Evolutionary conservation across 2,888 invertebrate genomes (phyloP), one percentile per base, ranked within the genome.

Genomic region (Athrips mouffetella): DNA sequence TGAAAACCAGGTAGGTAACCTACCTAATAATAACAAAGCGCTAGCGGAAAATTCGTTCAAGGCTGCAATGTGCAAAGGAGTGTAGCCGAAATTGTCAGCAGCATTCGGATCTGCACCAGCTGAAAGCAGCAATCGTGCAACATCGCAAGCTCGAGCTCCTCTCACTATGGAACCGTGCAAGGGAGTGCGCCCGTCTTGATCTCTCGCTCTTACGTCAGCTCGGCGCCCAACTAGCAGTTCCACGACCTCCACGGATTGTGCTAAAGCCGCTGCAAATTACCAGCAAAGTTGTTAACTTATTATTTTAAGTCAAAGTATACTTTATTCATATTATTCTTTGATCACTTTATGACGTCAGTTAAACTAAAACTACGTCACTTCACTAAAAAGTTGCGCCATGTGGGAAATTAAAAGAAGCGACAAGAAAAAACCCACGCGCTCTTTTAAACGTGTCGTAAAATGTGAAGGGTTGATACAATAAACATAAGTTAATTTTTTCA

Each of bases 61-160:
- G 0, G 95, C 96, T 0, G 96, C 95, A 37, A 95, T 91, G 69
- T 96, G 96, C 25, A 96, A 75, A 0, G 96, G 93, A 0, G 95
- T 95, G 67, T 95, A 96, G n/a, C 96, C 96, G 63, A 93, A 95
- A 58, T 91, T 90, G 65, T 96, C 95, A 0, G 94, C 89, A 57
- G 91, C 91, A 72, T 96, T 96, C 1, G 95, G 92, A 65, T 92
- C 89, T 0, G 93, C 93, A 0, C 93, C 93, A 0, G 90, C 91
- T 15, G 89, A 89, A 11, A 94, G 74, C 2, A 95, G 74, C 0
- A 92, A 70, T 50, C 91, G 83, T 3, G 94, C 93, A 48, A 93
- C 93, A 56, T 94, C 94, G 52, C 92, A 91, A 0, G 91, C 91
- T 15, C 92, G 75, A 0, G 93, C 92, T 29, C 94, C 93, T 73